Evolutionary conservation across 1,140 invertebrate species (phyloP).

Genomic region (Epicauta chinensis): DNA sequence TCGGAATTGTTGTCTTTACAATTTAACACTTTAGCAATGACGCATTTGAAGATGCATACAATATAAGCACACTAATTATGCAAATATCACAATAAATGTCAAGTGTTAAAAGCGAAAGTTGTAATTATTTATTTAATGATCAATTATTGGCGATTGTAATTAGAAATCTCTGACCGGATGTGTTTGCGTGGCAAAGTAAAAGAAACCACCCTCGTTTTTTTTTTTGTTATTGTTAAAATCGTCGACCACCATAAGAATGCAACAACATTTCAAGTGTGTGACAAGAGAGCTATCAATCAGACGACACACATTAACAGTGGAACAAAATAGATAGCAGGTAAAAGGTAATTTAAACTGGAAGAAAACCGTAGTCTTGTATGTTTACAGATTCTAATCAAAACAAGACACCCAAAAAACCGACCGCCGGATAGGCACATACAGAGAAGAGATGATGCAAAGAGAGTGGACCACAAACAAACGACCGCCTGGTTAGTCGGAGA

Average conservation of each 20-base stretch:
- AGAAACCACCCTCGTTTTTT: no score
- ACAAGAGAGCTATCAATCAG: constrained; percentile 25
- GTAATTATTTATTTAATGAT: no score
- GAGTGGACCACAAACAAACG: background rate
- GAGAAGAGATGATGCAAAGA: constrained; percentile 6
- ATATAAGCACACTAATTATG: no score
- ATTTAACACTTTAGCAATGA: no score
- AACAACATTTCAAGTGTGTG: background rate
- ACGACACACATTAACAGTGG: constrained; percentile 20
- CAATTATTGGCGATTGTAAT: no score
- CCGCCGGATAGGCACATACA: constrained; percentile 8
- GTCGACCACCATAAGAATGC: background rate
- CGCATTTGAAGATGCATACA: no score
- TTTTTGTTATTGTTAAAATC: background rate
- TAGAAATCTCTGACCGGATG: no score
- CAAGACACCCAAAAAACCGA: constrained; percentile 8
- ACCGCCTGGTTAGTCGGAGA: background rate
- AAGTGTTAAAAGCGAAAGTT: no score
- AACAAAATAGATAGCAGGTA: constrained; percentile 8
- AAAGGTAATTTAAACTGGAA: constrained; percentile 19
- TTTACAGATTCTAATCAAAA: constrained; percentile 25
- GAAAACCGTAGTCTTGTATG: constrained; percentile 11
- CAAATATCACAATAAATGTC: no score
- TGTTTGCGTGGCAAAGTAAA: no score
- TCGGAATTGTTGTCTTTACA: no score